Conservation (phyloP, 1,140 invertebrate species). For the Scaptomyza hsui region DNA sequence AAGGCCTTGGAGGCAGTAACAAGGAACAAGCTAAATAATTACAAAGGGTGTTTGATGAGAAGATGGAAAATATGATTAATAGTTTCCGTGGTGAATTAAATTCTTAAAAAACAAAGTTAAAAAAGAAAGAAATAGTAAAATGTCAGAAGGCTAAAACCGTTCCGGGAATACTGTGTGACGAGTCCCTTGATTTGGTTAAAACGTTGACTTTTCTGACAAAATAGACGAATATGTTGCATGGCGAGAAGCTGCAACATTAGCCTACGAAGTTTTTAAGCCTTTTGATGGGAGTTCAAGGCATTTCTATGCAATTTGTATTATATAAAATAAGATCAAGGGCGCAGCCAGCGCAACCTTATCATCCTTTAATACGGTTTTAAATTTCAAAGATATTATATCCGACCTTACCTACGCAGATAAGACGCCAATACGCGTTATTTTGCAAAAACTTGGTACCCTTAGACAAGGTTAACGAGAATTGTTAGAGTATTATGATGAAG, state of each 20-base stretch:
- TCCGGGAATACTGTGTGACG: constrained; percentile 1
- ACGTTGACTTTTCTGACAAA: constrained; percentile 1
- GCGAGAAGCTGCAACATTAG: background rate
- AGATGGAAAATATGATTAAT: background rate
- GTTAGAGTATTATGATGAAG: too few species aligned
- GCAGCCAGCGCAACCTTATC: background rate
- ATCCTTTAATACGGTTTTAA: background rate
- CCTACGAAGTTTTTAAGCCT: background rate
- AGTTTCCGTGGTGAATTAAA: background rate
- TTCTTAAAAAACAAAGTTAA: background rate
- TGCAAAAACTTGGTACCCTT: background rate
- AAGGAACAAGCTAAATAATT: too few species aligned
- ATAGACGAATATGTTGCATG: background rate
- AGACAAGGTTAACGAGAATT: too few species aligned
- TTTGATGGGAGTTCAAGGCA: background rate
- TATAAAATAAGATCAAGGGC: background rate
- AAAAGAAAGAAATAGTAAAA: background rate
- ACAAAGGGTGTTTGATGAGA: background rate
- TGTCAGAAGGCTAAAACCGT: constrained; percentile 2
- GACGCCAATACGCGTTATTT: too few species aligned
- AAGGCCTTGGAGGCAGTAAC: too few species aligned
- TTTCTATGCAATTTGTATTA: background rate
- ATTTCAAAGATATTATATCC: too few species aligned
- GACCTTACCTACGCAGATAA: too few species aligned
- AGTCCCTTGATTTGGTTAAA: constrained; percentile 9